Base-by-base conservation (phyloP, 1,140 invertebrate genomes). In the Mylabris phalerata region DNA sequence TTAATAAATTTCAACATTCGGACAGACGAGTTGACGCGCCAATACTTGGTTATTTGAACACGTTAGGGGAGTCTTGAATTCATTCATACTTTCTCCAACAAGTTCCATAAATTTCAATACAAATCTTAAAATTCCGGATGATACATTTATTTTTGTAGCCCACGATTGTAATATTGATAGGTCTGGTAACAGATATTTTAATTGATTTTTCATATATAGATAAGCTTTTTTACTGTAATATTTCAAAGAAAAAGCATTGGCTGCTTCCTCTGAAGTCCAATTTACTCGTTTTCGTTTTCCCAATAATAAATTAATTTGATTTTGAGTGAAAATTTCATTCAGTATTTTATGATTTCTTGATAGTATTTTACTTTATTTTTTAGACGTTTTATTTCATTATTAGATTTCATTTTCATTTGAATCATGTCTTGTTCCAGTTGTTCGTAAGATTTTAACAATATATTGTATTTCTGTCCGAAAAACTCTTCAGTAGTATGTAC, bases 141-240 rank as follows among this genome's bases (percentile, higher is more conserved):
- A 45, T 40, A 64, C 19, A 50, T 48, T 47, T 9, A 67, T 25
- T 47, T 43, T 46, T 45, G 57, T 55, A 38, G 65, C 60, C 57
- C 63, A 64, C 26, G 48, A 55, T 52, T 48, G 42, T 9, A 65
- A 50, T 25, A 50, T 58, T n/a, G 51, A 59, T 13, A 62, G 13
- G 9, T 11, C 43, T 48, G 63, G 63, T 46, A 64, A 47, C 9
- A 60, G 63, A 59, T 55, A 64, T n/a, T 52, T 49, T 10, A 64
- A 19, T 32, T 55, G 55, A 54, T 58, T 42, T 40, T 55, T 0
- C 10, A 61, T 25, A 59, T 57, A 65, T 19, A 60, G 9, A 39
- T 63, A 65, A 43, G 4, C 42, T 11, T 52, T 49, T 55, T 63
- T 62, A 50, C 48, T 63, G 39, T 26, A 57, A 43, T 65, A 65